phyloP scores from a whole-genome alignment of 2,113 vertebrate genomes.

The Gallinago jamesoni region DNA sequence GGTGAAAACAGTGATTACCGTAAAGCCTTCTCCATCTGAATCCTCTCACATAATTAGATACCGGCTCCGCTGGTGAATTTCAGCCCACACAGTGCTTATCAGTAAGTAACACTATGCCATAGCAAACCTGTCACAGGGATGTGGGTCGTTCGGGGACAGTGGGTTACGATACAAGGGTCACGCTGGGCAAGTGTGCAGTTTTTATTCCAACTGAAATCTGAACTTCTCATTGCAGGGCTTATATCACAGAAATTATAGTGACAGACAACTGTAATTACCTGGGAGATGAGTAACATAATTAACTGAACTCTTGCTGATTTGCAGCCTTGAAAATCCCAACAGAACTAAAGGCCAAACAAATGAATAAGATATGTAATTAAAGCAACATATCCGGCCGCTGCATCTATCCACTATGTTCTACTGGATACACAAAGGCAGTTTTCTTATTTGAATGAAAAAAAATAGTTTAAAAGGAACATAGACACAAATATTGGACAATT shows the following conservation, averaged over 20 bases:
- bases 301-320: neutral
- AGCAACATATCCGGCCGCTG: neutral
- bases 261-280: neutral
- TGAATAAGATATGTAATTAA: neutral
- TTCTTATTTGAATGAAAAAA: neutral
- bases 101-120: neutral
- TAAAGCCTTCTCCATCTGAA: neutral
- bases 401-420: neutral
- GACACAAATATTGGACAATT: neutral
- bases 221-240: neutral
- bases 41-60: neutral
- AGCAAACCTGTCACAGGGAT: neutral
- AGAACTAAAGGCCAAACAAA: constrained; percentile 29
- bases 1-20: neutral
- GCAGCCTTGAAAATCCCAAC: constrained; percentile 1
- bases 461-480: neutral
- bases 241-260: neutral
- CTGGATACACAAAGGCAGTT: neutral
- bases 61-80: neutral
- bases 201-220: neutral
- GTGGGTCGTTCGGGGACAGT: neutral
- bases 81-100: neutral
- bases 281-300: neutral
- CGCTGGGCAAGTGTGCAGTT: neutral
- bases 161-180: neutral